Evolutionary conservation across 2,113 vertebrate genomes (phyloP).

Genomic region (Balaeniceps rex): DNA sequence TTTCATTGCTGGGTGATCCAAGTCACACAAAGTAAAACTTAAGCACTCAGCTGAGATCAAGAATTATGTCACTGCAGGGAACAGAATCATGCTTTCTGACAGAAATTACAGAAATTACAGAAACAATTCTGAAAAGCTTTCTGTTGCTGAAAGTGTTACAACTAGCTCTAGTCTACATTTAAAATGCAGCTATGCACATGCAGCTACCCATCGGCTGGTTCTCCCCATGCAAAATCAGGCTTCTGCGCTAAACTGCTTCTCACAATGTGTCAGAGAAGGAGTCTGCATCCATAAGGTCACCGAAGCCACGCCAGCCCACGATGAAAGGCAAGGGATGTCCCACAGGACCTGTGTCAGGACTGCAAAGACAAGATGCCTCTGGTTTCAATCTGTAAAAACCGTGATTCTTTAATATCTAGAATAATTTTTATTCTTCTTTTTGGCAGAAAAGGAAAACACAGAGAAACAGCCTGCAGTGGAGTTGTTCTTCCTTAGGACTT

Average conservation of each 20-base stretch:
- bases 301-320: rapidly evolving
- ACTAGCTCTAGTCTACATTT: background rate
- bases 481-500: background rate
- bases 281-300: background rate
- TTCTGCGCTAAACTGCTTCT: background rate
- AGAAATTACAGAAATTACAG: background rate
- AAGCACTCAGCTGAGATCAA: background rate
- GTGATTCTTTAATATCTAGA: background rate
- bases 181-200: background rate
- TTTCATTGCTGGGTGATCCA: background rate
- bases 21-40: background rate
- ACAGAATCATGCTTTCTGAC: rapidly evolving
- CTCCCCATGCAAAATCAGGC: background rate
- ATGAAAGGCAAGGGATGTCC: background rate
- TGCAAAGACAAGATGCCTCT: background rate
- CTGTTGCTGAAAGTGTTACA: background rate
- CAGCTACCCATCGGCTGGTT: background rate
- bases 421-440: background rate
- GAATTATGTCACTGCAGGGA: background rate
- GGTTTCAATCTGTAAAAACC: background rate
- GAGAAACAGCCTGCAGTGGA: background rate
- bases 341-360: background rate
- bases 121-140: background rate
- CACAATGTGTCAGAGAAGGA: background rate
- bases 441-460: background rate